Evolutionary conservation across 2,797 vertebrate genomes (phyloP).

Genomic region (Myiothlypis chrysogaster): DNA sequence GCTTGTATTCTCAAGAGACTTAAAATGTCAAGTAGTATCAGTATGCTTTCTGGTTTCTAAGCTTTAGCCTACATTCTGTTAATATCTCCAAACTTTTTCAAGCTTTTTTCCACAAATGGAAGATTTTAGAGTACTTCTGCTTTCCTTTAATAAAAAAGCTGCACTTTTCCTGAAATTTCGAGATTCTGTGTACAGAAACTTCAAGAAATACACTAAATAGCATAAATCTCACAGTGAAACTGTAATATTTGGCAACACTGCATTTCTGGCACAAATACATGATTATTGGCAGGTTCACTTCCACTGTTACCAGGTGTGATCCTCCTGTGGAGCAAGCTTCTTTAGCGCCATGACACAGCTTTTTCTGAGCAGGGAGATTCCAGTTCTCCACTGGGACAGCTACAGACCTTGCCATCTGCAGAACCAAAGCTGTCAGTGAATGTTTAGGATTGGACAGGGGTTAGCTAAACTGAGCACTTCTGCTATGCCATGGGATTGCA

Average conservation of each 20-base stretch:
- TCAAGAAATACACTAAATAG: not conserved
- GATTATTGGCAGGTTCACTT: not conserved
- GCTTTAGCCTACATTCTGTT: not conserved
- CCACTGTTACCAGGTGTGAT: not conserved
- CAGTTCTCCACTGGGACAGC: not conserved
- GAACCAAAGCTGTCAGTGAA: accelerated
- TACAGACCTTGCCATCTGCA: not conserved
- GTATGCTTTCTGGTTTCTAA: not conserved
- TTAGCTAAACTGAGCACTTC: not conserved
- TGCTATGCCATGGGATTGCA: not conserved
- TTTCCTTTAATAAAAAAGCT: not conserved
- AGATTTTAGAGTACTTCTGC: not conserved
- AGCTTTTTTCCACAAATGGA: not conserved
- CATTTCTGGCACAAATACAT: not conserved
- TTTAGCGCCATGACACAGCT: not conserved
- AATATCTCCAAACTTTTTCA: not conserved
- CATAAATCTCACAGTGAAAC: not conserved
- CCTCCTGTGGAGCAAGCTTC: not conserved
- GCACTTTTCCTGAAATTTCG: not conserved
- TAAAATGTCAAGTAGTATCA: not conserved
- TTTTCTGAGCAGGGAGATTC: not conserved
- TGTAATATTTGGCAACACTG: not conserved
- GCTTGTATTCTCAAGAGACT: not conserved
- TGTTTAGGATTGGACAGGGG: not conserved
- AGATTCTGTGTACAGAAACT: not conserved